These are phyloP conservation scores for Polydrusus tereticollis DNA, from an alignment of 2,888 invertebrate genomes.

Conservation along the genomic window DNA sequence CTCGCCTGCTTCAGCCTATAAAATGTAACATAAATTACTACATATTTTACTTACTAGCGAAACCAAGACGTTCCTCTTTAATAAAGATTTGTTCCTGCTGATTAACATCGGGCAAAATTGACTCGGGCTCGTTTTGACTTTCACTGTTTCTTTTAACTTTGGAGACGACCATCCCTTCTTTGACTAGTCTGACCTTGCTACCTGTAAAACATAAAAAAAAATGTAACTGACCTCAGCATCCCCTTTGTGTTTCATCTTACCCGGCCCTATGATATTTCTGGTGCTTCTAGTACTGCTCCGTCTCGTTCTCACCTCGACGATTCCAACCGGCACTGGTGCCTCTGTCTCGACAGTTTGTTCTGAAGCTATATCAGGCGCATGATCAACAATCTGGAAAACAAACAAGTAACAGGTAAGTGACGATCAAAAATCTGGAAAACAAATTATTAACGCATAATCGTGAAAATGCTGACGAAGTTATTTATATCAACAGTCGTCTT, in stretches of 20 bases:
- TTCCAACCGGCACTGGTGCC: slow-evolving; percentile 56
- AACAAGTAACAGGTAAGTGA: not conserved
- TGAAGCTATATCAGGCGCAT: slow-evolving; percentile 59
- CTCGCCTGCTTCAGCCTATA: no score
- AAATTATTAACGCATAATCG: no score
- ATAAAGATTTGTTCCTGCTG: slow-evolving; percentile 33
- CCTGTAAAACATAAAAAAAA: slow-evolving; percentile 25
- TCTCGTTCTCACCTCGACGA: slow-evolving; percentile 55
- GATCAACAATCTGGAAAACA: slow-evolving; percentile 50
- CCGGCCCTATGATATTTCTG: slow-evolving; percentile 64
- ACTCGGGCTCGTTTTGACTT: slow-evolving; percentile 57
- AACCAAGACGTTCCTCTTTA: slow-evolving; percentile 38
- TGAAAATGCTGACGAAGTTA: no score
- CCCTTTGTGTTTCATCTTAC: slow-evolving; percentile 47
- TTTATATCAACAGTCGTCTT: no score
- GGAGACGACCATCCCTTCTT: slow-evolving; percentile 66
- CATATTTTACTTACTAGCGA: slow-evolving; percentile 17
- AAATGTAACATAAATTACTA: no score
- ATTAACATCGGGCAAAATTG: slow-evolving; percentile 43
- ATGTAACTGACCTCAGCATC: not conserved
- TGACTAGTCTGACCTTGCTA: slow-evolving; percentile 63
- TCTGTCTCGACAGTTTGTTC: slow-evolving; percentile 61
- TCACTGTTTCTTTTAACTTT: slow-evolving; percentile 60
- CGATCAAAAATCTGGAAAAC: not conserved
- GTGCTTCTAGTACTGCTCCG: slow-evolving; percentile 49